A percentile compares a stretch with the other conserved stretches of the same genome.
Evolutionary conservation across 2,797 vertebrate species (phyloP).

Genomic region (Buphagus erythrorhynchus): DNA sequence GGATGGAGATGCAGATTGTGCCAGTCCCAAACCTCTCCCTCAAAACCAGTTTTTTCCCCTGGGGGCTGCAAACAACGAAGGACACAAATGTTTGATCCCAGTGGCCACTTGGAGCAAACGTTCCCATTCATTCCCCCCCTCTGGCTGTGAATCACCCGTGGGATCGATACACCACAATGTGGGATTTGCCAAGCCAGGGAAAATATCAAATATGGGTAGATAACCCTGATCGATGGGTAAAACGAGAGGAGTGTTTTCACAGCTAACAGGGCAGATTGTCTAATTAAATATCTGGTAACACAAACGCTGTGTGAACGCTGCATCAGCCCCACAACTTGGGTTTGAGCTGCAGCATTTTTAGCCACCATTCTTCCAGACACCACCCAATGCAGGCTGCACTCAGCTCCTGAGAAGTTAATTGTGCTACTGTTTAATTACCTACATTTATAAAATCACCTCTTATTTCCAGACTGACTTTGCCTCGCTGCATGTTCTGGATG

Average conservation of each 20-base stretch:
- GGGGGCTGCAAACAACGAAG: background rate
- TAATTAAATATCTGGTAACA: background rate
- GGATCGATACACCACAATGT: background rate
- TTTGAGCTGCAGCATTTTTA: background rate
- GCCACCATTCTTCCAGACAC: fast-evolving
- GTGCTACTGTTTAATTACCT: background rate
- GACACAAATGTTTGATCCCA: background rate
- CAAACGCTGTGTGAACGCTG: background rate
- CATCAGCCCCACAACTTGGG: background rate
- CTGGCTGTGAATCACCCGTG: background rate
- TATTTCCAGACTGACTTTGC: background rate
- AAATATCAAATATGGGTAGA: background rate
- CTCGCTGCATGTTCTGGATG: background rate
- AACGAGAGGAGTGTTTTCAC: background rate
- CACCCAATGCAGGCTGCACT: background rate
- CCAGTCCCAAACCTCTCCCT: background rate
- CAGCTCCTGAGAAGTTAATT: background rate
- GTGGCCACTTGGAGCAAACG: background rate
- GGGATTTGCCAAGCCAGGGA: background rate
- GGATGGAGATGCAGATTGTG: background rate
- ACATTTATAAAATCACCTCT: background rate
- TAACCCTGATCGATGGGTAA: background rate
- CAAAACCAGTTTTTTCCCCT: background rate
- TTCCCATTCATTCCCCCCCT: background rate
- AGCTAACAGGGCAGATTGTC: background rate